Evolutionary conservation across 2,797 vertebrate species (phyloP).

Genomic region (Cossypha caffra): DNA sequence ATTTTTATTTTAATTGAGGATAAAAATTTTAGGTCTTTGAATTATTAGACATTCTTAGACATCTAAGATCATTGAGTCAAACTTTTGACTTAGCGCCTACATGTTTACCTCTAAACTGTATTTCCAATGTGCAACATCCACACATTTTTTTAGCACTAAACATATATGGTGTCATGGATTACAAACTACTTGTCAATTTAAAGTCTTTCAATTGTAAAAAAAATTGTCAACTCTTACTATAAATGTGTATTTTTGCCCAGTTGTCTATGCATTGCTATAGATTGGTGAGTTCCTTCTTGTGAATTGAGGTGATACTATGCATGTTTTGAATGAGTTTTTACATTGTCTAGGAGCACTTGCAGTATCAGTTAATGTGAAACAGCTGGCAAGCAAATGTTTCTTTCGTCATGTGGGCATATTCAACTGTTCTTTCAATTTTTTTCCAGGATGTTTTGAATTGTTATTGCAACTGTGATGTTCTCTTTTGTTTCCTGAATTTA

Average conservation of each 20-base stretch:
- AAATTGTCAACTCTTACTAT: neutral
- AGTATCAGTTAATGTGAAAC: neutral
- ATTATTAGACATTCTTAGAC: neutral
- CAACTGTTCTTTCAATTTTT: neutral
- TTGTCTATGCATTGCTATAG: neutral
- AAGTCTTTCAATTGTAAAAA: neutral
- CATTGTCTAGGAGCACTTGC: neutral
- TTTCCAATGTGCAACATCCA: neutral
- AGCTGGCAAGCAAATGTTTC: neutral
- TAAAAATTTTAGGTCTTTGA: neutral
- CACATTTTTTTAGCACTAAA: neutral
- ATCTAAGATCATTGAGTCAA: neutral
- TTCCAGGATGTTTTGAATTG: neutral
- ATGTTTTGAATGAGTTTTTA: neutral
- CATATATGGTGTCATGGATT: neutral
- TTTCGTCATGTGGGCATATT: neutral
- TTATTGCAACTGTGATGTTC: neutral
- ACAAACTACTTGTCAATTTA: neutral
- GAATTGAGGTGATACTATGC: neutral
- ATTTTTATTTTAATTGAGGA: neutral
- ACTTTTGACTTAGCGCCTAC: neutral
- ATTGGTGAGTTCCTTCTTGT: neutral
- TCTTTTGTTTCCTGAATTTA: constrained; percentile 11
- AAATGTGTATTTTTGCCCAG: neutral
- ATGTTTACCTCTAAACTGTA: neutral